Conservation (phyloP, 2,888 invertebrate genomes). For the Teleogryllus oceanicus region DNA sequence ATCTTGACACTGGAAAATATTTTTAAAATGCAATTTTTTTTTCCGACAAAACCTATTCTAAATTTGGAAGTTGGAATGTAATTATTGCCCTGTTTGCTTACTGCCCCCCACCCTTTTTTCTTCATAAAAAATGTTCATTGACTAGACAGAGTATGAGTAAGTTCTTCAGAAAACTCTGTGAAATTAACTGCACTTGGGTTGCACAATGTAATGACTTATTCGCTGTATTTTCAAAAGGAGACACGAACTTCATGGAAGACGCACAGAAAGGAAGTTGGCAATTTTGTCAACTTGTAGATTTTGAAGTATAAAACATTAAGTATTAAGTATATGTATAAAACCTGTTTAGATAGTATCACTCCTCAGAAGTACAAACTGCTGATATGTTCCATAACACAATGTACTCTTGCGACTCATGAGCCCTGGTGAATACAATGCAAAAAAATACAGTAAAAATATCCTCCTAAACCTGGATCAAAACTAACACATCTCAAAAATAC, state of each 20-base stretch:
- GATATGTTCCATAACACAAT: neutral
- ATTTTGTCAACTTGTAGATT: neutral
- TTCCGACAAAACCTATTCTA: neutral
- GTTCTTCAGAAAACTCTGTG: neutral
- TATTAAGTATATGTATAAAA: neutral
- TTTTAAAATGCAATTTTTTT: neutral
- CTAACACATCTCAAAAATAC: neutral
- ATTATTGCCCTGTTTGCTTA: neutral
- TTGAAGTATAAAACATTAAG: neutral
- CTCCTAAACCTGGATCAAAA: neutral
- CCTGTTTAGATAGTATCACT: neutral
- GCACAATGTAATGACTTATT: neutral
- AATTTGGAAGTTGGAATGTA: slow-evolving; percentile 3
- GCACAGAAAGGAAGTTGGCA: neutral
- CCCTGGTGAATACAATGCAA: slow-evolving; percentile 1
- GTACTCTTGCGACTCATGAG: neutral
- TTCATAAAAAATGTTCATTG: slow-evolving; percentile 5
- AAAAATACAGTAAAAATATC: neutral
- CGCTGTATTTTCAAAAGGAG: neutral
- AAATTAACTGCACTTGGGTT: neutral
- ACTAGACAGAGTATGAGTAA: neutral
- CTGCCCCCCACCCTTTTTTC: neutral
- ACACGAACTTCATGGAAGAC: neutral
- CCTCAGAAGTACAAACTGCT: neutral
- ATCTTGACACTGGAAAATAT: neutral